Evolutionary conservation across 30 jellyfish, hydroid and myxozoan genomes (phyloP).

Genomic region (Turritopsis dohrnii): DNA sequence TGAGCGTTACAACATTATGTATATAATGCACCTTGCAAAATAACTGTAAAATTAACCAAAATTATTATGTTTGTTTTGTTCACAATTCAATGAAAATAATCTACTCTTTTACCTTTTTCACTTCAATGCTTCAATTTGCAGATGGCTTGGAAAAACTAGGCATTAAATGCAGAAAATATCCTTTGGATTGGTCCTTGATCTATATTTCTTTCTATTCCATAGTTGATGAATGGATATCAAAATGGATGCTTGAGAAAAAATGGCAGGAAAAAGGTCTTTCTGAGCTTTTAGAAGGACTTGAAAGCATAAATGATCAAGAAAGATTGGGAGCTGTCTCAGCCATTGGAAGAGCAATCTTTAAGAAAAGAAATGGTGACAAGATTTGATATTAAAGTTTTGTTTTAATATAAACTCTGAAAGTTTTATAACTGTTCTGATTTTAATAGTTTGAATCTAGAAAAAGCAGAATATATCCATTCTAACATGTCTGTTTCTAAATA

Average conservation of each 20-base stretch:
- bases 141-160: too few relatives aligned
- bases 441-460: too few relatives aligned
- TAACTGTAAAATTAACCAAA: too few relatives aligned
- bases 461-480: background rate
- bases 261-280: conserved; percentile 51
- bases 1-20: too few relatives aligned
- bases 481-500: background rate
- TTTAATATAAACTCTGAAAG: background rate
- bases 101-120: too few relatives aligned
- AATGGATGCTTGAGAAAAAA: conserved; percentile 77
- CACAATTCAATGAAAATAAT: too few relatives aligned
- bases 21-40: too few relatives aligned
- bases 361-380: conserved; percentile 16
- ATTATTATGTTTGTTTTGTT: too few relatives aligned
- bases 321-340: conserved; percentile 89
- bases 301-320: conserved; percentile 72
- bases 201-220: background rate
- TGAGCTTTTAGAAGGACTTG: conserved; percentile 57
- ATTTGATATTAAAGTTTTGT: background rate
- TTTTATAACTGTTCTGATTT: too few relatives aligned
- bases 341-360: conserved; percentile 64
- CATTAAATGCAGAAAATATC: too few relatives aligned
- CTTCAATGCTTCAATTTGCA: too few relatives aligned
- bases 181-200: too few relatives aligned
- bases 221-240: conserved; percentile 88